Evolutionary conservation across 1,140 invertebrate species (phyloP), one percentile per base, ranked within the genome.

Genomic region (Cydia amplana): DNA sequence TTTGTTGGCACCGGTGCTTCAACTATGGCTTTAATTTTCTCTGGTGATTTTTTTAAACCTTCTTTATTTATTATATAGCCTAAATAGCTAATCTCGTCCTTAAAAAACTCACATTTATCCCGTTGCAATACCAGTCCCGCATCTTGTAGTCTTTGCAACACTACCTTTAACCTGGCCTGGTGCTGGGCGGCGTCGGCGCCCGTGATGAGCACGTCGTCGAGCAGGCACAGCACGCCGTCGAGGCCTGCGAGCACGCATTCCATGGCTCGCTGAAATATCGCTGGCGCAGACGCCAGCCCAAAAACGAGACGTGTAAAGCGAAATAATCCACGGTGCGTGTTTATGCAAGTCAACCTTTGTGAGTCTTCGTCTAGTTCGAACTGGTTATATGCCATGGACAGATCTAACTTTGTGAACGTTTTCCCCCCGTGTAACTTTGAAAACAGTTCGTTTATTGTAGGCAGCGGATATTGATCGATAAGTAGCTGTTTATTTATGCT

Each of bases 1-100:
- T 85, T 87, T 64, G 73, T 78, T 10, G 92, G 93, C 9, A 63
- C 65, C 18, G 81, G 77, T 14, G 78, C 85, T 0, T 86, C 76
- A 25, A 75, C 23, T 14, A 93, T 82, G 7, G 84, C 80, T 63
- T 80, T 75, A 2, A 89, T 77, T 74, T 94, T 93, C 10, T 81
- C 83, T 6, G 87, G 84, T 80, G 88, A 80, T 70, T 90, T 86
- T 32, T 81, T 73, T 25, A 93, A 78, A 16, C 80, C 83, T 0
- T 82, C 64, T 20, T 78, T 78, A 40, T 74, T 73, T 18, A 92
- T 81, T 16, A 82, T 77, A 63, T 82, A 82, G 1, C 90, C 90
- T 7, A 92, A 73, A 78, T 83, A 92, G 25, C 77, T 77, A 7
- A 93, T 74, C 75, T 79, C 63, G 5, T 43, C 46, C 64, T 80